These are phyloP conservation scores for Pipistrellus nathusii DNA, from an alignment of 2,797 vertebrate species.

Conservation along the genomic window DNA sequence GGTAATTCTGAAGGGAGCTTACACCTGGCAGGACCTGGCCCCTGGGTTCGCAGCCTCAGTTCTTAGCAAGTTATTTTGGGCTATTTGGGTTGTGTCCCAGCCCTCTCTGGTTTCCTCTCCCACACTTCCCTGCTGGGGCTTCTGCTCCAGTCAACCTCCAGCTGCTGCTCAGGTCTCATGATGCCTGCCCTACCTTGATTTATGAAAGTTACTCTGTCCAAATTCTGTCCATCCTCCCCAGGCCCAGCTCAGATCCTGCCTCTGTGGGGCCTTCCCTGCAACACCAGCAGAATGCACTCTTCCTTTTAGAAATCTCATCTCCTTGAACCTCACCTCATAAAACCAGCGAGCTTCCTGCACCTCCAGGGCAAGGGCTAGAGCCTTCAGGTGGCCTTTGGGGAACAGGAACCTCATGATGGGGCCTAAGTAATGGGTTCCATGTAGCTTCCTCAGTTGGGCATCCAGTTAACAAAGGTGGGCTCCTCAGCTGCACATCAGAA, in stretches of 20 bases:
- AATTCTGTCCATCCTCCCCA: neutral
- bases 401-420: neutral
- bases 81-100: neutral
- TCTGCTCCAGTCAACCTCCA: neutral
- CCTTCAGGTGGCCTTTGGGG: neutral
- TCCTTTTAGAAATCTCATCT: neutral
- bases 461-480: neutral
- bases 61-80: neutral
- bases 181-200: neutral
- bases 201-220: neutral
- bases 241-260: neutral
- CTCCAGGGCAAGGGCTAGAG: neutral
- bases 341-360: neutral
- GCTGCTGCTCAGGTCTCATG: rapidly evolving
- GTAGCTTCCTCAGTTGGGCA: neutral
- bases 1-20: neutral
- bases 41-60: neutral
- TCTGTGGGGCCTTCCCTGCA: neutral
- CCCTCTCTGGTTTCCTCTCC: neutral
- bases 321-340: neutral
- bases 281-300: neutral
- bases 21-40: neutral
- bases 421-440: neutral
- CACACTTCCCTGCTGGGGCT: neutral
- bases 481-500: neutral